Base-by-base conservation (phyloP, 2,797 vertebrate species). In the Acipenser transmontanus region DNA sequence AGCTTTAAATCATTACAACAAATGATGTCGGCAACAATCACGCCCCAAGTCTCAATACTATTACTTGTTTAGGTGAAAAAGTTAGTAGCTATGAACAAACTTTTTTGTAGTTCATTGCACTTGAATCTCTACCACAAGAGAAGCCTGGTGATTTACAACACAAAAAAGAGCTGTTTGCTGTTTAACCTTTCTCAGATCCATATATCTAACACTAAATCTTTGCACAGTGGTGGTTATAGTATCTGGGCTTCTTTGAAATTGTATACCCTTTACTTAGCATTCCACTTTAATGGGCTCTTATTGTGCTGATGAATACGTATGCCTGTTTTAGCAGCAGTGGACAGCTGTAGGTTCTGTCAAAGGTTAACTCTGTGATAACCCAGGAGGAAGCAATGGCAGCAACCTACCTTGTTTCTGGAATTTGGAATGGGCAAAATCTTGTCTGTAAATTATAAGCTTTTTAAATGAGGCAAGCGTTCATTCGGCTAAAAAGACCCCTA, bases 211-310 rank as follows among this genome's bases (percentile, higher is more conserved):
- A n/a, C 9, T 4, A 61, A 62, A 68, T 62, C 49, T 61, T 52
- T 9, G 62, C 59, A 51, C 10, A 7, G 14, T 13, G 49, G 20
- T 12, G 17, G 49, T 10, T 60, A 17, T 54, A 59, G 47, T 54
- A 48, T 20, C 47, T 48, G 59, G 17, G 47, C 62, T 47, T 6
- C 60, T 71, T 71, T 67, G 50, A 71, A 68, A 71, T 62, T 64
- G 52, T 54, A 67, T 47, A 71, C 59, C 62, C 59, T 65, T 59
- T 67, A 60, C 54, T 70, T 70, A 59, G 49, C 60, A 70, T 64
- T 64, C 65, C 65, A 62, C 9, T 61, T 52, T 60, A 64, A 63
- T 65, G 66, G 49, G 50, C 66, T 49, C 52, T 56, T 34, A 9
- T 20, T 49, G 62, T 49, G 49, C 49, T 59, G 52, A 64, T 17